phyloP scores from a whole-genome alignment of 2,797 vertebrate species.

The Eulemur mongoz region DNA sequence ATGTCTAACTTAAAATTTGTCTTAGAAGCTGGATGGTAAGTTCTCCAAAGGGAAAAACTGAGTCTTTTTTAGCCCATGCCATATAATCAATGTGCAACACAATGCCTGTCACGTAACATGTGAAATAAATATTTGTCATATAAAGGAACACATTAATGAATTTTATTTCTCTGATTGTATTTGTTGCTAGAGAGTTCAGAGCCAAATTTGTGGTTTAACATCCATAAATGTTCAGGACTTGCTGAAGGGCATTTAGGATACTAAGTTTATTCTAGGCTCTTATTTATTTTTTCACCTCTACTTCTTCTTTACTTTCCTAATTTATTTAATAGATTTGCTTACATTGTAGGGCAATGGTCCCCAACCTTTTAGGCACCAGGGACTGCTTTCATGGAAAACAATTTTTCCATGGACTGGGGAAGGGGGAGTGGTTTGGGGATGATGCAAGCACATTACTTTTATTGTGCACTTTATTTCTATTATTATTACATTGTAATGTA shows the following conservation, averaged over 20 bases:
- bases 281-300: neutral
- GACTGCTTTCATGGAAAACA: too few species aligned
- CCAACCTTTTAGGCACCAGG: too few species aligned
- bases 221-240: neutral
- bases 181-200: slow-evolving; percentile 6
- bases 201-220: neutral
- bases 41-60: neutral
- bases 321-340: neutral
- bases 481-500: too few species aligned
- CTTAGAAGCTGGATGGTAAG: neutral
- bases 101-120: neutral
- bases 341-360: neutral
- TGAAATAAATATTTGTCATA: neutral
- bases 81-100: neutral
- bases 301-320: neutral
- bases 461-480: too few species aligned
- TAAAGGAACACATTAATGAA: neutral
- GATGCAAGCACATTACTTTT: too few species aligned
- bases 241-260: neutral
- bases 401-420: too few species aligned
- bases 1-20: neutral
- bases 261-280: neutral
- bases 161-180: neutral
- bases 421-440: too few species aligned
- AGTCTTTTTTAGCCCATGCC: neutral